These are phyloP conservation scores for Myotis vivesi DNA, from an alignment of 2,797 vertebrate species.

Conservation along the genomic window DNA sequence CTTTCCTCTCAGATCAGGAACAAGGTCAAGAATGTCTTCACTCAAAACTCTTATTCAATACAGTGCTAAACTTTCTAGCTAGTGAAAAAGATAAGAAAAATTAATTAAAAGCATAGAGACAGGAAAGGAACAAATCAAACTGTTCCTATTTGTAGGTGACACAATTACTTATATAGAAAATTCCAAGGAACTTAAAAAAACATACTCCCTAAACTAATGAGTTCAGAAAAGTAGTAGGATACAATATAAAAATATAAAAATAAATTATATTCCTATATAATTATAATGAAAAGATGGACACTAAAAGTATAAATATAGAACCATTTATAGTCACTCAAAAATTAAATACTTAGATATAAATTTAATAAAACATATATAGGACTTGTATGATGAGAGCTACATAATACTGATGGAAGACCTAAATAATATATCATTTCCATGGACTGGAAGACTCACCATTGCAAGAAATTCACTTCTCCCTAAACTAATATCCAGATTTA, in stretches of 20 bases:
- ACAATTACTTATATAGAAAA: slow-evolving; percentile 5
- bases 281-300: not conserved
- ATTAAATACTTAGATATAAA: not conserved
- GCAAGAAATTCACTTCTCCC: not conserved
- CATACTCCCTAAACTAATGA: not conserved
- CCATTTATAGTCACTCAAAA: not conserved
- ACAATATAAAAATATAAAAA: not conserved
- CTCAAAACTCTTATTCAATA: not conserved
- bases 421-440: not conserved
- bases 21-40: not conserved
- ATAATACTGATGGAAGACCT: not conserved
- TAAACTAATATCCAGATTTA: not conserved
- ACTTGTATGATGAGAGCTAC: not conserved
- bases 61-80: not conserved
- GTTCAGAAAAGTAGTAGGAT: not conserved
- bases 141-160: not conserved
- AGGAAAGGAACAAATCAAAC: not conserved
- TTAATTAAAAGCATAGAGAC: not conserved
- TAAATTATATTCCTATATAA: not conserved
- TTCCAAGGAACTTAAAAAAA: not conserved
- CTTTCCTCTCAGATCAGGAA: not conserved
- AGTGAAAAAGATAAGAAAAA: not conserved
- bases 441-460: not conserved
- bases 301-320: not conserved
- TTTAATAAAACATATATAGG: not conserved